phyloP scores from a whole-genome alignment of 2,113 vertebrate genomes.

The Crotalus tigris region DNA sequence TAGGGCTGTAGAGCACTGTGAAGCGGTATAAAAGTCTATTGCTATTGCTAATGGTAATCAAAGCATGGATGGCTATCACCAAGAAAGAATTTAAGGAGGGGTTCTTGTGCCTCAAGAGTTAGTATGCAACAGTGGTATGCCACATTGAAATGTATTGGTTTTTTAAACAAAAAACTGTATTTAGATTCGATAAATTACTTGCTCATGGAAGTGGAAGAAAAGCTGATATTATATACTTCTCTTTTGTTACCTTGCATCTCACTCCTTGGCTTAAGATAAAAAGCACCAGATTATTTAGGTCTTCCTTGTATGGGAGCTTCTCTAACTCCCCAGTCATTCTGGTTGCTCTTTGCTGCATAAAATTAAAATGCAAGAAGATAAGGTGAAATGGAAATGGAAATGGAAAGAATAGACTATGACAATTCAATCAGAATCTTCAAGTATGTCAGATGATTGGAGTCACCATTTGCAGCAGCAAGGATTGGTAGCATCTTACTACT shows the following conservation, averaged over 20 bases:
- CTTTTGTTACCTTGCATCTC: background rate
- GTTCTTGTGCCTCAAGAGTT: background rate
- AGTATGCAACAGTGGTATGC: background rate
- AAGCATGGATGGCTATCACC: no score
- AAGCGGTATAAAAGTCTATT: no score
- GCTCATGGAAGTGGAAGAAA: background rate
- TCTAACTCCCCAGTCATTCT: background rate
- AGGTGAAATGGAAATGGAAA: background rate
- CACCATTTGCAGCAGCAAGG: background rate
- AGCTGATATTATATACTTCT: background rate
- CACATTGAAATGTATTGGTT: background rate
- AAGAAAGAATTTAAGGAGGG: background rate
- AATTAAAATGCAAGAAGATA: background rate
- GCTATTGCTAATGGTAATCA: no score
- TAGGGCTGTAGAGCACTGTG: no score
- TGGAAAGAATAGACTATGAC: background rate
- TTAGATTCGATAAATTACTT: background rate
- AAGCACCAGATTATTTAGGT: background rate
- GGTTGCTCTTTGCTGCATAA: background rate
- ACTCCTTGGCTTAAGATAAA: background rate
- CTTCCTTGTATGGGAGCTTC: background rate
- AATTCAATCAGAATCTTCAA: background rate
- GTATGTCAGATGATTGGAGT: background rate
- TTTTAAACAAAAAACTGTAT: background rate
- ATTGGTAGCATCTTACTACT: background rate